Conservation (phyloP, 2,797 vertebrate genomes). For the Periparus ater region DNA sequence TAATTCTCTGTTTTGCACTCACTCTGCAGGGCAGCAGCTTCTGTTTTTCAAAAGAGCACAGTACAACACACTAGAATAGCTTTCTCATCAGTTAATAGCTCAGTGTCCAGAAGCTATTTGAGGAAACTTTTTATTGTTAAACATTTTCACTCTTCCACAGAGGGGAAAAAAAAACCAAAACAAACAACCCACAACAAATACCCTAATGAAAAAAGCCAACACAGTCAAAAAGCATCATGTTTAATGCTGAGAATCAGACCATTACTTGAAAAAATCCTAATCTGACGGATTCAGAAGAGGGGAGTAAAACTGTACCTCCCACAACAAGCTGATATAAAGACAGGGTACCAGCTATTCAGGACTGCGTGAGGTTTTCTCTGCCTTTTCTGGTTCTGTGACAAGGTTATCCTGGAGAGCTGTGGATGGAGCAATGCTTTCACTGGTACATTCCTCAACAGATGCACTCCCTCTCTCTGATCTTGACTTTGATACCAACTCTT, state of each 20-base stretch:
- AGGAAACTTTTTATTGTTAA: not conserved
- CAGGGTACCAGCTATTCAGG: not conserved
- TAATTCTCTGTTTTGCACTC: not conserved
- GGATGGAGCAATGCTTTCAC: not conserved
- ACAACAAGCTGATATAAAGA: not conserved
- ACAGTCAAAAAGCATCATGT: not conserved
- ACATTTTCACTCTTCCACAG: not conserved
- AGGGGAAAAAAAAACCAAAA: not conserved
- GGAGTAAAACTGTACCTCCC: not conserved
- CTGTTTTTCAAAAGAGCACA: not conserved
- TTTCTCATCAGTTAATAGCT: not conserved
- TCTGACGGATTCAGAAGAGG: not conserved
- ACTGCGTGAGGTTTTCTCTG: not conserved
- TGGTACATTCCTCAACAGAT: not conserved
- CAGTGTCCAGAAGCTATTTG: not conserved
- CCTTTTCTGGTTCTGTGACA: slow-evolving; percentile 20
- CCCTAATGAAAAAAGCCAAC: not conserved
- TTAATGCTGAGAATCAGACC: not conserved
- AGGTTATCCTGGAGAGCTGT: not conserved
- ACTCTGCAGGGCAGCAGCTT: not conserved
- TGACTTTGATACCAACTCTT: not conserved
- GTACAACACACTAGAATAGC: not conserved
- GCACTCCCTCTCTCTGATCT: not conserved
- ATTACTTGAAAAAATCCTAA: not conserved
- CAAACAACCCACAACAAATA: not conserved